Evolutionary conservation across 2,797 vertebrate genomes (phyloP).

Genomic region (Scolopax rusticola): DNA sequence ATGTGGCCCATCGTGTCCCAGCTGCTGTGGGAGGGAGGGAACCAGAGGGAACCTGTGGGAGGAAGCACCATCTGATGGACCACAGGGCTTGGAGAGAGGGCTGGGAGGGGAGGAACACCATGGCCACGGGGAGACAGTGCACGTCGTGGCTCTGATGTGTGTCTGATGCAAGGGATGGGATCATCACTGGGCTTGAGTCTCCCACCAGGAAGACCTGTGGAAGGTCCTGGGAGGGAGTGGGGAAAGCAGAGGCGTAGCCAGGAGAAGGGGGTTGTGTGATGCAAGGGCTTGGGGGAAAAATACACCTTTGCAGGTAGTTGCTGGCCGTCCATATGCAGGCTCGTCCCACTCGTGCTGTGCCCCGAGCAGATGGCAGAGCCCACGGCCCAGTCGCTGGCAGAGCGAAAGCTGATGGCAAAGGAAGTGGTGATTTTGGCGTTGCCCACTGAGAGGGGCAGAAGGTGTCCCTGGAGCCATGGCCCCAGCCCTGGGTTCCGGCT

Average conservation of each 20-base stretch:
- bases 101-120: not conserved
- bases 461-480: not conserved
- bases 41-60: rapidly evolving
- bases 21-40: not conserved
- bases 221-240: not conserved
- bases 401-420: not conserved
- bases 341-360: rapidly evolving
- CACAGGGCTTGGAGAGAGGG: rapidly evolving
- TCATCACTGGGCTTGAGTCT: not conserved
- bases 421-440: rapidly evolving
- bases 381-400: rapidly evolving
- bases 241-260: not conserved
- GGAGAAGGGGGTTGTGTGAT: rapidly evolving
- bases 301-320: rapidly evolving
- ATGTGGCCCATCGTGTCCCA: not conserved
- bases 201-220: not conserved
- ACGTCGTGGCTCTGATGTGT: rapidly evolving
- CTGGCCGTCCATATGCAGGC: rapidly evolving
- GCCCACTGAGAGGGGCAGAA: not conserved
- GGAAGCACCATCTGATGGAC: rapidly evolving
- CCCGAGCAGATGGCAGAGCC: not conserved
- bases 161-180: not conserved
- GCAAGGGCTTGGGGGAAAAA: not conserved
- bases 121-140: rapidly evolving
- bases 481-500: not conserved